Evolutionary conservation across 2,888 invertebrate species (phyloP).

Genomic region (Halictus ligatus): DNA sequence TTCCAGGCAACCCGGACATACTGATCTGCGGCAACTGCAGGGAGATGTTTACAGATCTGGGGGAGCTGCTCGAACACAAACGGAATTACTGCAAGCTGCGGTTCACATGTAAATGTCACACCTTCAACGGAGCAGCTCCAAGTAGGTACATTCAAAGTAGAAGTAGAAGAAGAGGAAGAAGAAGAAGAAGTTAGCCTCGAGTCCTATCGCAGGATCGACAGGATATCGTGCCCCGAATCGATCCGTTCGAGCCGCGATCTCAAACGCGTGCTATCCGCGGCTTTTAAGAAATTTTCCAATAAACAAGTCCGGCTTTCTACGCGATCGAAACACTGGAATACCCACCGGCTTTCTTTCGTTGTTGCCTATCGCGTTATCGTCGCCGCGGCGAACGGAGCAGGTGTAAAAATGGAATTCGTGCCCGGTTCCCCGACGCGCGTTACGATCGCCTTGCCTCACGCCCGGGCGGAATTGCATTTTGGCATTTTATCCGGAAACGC

Average conservation of each 20-base stretch:
- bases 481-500: constrained; percentile 38
- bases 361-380: constrained; percentile 21
- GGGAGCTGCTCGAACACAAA: constrained; percentile 90
- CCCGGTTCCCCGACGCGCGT: background rate
- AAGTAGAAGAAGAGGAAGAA: background rate
- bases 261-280: background rate
- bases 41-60: constrained; percentile 90
- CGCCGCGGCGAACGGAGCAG: constrained; percentile 18
- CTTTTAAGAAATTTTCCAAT: constrained; percentile 53
- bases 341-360: background rate
- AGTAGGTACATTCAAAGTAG: constrained; percentile 81
- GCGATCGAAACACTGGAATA: constrained; percentile 30
- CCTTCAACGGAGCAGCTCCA: constrained; percentile 85
- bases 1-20: constrained; percentile 89
- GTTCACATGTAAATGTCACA: constrained; percentile 89
- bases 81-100: constrained; percentile 89
- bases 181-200: background rate
- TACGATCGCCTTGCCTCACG: constrained; percentile 12
- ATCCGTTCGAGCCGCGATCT: background rate
- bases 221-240: background rate
- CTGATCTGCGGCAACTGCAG: constrained; percentile 92
- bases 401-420: constrained; percentile 54
- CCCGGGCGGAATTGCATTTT: constrained; percentile 23
- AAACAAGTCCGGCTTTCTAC: constrained; percentile 40
- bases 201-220: background rate